Evolutionary conservation across 1,140 invertebrate species (phyloP).

Genomic region (Penaeus japonicus): DNA sequence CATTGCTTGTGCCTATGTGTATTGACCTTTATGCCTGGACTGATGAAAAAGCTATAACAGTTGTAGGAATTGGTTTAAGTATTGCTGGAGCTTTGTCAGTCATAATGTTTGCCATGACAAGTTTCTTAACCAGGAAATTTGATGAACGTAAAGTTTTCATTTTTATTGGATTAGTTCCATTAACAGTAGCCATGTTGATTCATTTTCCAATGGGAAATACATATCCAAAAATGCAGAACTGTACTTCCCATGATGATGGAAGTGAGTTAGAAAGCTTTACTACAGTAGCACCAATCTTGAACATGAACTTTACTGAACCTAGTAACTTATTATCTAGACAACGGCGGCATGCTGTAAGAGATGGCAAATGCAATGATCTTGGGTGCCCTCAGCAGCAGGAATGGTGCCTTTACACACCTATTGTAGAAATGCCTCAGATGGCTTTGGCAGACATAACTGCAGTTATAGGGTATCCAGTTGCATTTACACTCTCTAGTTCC

Average conservation of each 20-base stretch:
- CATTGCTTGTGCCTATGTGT: constrained; percentile 66
- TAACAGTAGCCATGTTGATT: constrained; percentile 35
- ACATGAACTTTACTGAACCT: background rate
- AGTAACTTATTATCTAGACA: background rate
- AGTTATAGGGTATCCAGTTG: constrained; percentile 45
- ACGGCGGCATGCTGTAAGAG: background rate
- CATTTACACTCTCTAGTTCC: constrained; percentile 19
- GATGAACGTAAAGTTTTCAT: constrained; percentile 52
- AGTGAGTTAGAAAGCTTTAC: too few relatives aligned
- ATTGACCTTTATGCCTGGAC: constrained; percentile 54
- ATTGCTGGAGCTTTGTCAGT: constrained; percentile 31
- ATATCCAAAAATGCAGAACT: constrained; percentile 31
- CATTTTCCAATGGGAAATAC: constrained; percentile 37
- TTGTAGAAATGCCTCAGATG: constrained; percentile 46
- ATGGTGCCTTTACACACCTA: constrained; percentile 54
- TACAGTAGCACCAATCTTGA: too few relatives aligned
- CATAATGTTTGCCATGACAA: constrained; percentile 28
- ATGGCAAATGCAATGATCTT: background rate
- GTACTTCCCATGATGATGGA: background rate
- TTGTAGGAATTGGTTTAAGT: constrained; percentile 47
- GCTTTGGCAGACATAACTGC: constrained; percentile 31
- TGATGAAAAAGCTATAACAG: constrained; percentile 34
- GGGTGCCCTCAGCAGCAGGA: constrained; percentile 50
- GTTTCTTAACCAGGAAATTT: constrained; percentile 17
- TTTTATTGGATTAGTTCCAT: constrained; percentile 33